These are phyloP conservation scores for Rhyacichthys aspro DNA, from an alignment of 2,797 vertebrate species.

Conservation along the genomic window DNA sequence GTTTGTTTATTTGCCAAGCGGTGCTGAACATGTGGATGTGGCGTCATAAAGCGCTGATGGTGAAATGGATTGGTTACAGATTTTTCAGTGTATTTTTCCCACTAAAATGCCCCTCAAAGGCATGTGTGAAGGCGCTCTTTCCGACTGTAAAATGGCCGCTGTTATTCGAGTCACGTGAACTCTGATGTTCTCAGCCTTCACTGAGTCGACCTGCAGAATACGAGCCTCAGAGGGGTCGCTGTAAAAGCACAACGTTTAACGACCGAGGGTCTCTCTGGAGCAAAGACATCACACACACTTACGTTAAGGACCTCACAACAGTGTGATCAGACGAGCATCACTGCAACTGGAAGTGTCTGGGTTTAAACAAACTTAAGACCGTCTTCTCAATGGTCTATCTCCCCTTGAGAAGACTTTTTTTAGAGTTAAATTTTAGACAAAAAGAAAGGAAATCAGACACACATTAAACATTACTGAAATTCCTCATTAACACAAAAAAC, in stretches of 20 bases:
- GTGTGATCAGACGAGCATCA: slow-evolving; percentile 24
- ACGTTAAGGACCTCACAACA: slow-evolving; percentile 37
- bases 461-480: too few species aligned
- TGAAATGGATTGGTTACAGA: slow-evolving; percentile 70
- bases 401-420: too few species aligned
- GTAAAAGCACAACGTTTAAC: slow-evolving; percentile 40
- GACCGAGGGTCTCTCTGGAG: slow-evolving; percentile 25
- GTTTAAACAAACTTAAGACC: too few species aligned
- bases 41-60: slow-evolving; percentile 55
- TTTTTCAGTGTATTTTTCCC: slow-evolving; percentile 41
- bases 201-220: slow-evolving; percentile 39
- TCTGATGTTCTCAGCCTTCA: slow-evolving; percentile 46
- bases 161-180: slow-evolving; percentile 48
- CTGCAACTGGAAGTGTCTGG: background rate
- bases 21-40: slow-evolving; percentile 53
- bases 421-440: too few species aligned
- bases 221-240: slow-evolving; percentile 23
- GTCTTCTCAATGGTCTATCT: too few species aligned
- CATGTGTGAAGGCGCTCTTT: slow-evolving; percentile 47
- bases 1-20: slow-evolving; percentile 68
- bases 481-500: too few species aligned
- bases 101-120: slow-evolving; percentile 38
- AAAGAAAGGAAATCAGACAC: too few species aligned
- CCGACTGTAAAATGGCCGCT: slow-evolving; percentile 45
- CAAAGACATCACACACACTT: slow-evolving; percentile 41